phyloP scores from a whole-genome alignment of 2,888 invertebrate genomes.

The Anoncus sp. region DNA sequence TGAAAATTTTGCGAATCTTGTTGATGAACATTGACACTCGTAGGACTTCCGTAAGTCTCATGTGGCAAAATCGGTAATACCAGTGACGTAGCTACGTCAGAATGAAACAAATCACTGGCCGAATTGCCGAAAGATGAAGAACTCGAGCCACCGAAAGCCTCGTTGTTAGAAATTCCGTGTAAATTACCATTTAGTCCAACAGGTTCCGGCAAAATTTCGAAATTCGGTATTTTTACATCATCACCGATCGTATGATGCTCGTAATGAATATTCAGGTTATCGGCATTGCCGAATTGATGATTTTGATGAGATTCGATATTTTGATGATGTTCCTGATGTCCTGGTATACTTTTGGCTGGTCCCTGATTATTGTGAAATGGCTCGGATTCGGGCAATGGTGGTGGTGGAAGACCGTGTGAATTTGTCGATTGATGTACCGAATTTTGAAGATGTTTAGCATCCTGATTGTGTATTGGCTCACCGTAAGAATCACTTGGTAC shows the following conservation, averaged over 20 bases:
- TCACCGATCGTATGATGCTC: constrained; percentile 60
- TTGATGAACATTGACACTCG: constrained; percentile 32
- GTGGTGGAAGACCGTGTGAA: constrained; percentile 78
- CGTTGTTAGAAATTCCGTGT: constrained; percentile 62
- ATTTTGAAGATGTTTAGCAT: constrained; percentile 78
- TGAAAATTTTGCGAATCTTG: constrained; percentile 60
- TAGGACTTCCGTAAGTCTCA: constrained; percentile 58
- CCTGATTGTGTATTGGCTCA: constrained; percentile 82
- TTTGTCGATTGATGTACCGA: constrained; percentile 74
- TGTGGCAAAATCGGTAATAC: constrained; percentile 35
- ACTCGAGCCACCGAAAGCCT: constrained; percentile 41
- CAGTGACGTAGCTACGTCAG: constrained; percentile 22
- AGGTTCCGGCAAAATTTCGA: constrained; percentile 70
- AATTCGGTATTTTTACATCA: constrained; percentile 65
- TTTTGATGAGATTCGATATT: constrained; percentile 61
- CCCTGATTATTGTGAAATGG: constrained; percentile 77
- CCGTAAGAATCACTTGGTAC: constrained; percentile 85
- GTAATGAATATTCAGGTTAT: constrained; percentile 61
- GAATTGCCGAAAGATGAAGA: constrained; percentile 55
- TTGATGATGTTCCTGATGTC: constrained; percentile 57
- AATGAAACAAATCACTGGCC: constrained; percentile 34
- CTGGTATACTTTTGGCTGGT: constrained; percentile 64
- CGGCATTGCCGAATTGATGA: constrained; percentile 65
- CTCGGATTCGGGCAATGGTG: constrained; percentile 78
- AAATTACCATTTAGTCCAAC: constrained; percentile 62